Base-by-base conservation (phyloP, 2,797 vertebrate species). In the Gymnodraco acuticeps region DNA sequence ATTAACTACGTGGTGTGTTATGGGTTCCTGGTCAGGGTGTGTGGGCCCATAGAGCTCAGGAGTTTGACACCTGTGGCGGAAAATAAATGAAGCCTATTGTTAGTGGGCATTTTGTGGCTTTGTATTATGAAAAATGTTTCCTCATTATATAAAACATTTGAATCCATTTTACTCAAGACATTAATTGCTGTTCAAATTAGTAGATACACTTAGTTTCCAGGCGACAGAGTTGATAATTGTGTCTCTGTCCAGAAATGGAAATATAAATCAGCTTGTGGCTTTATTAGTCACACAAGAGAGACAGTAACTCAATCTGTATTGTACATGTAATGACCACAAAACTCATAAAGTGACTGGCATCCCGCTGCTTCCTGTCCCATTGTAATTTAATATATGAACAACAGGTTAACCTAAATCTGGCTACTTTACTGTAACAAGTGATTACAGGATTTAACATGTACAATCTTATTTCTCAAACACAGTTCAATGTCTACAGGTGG, bases 221-320 rank as follows among this genome's bases (percentile, higher is more conserved):
- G n/a, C 13, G 47, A 60, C 19, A 23, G 58, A 53, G 20, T 20
- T 10, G 17, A 56, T 47, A 20, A 59, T 42, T 59, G 55, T 59
- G n/a, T 58, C 31, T 16, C 54, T 27, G 9, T 55, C 23, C 41
- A 51, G 67, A 47, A 53, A 53, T 7, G 33, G 19, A 63, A 72
- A 59, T 3, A 9, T 10, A 27, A 14, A 64, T 64, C 33, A 50
- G 46, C 45, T 19, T 16, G 45, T 42, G 45, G 31, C 61, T 50
- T 14, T 16, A 1, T n/a, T 10, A 1, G 10, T 6, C n/a, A 42
- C 46, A 66, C 15, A 23, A 48, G 51, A 3, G 13, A 2, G 43
- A 42, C 19, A n/a, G 47, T 5, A 31, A 10, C 48, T 14, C 67
- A 14, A 5, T 60, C 41, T 13, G 50, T 20, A 9, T 43, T 31